A percentile compares a stretch with the other conserved stretches of the same genome.
Evolutionary conservation across 2,888 invertebrate genomes (phyloP).

Genomic region (Myopa tessellatipennis): DNA sequence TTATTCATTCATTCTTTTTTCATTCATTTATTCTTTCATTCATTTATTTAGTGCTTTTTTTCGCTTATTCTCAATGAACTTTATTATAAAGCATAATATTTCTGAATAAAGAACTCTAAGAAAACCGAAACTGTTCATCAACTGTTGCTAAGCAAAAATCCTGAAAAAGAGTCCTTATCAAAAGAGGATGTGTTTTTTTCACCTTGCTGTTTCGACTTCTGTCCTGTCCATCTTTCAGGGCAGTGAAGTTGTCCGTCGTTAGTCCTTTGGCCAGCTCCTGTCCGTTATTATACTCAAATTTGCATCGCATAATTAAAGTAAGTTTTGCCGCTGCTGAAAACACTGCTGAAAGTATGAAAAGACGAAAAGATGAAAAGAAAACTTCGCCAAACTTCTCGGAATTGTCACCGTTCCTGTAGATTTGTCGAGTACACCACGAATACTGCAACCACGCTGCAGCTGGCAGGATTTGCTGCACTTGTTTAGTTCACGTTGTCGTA

Average conservation of each 20-base stretch:
- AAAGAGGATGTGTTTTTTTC: constrained; percentile 1
- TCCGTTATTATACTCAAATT: background rate
- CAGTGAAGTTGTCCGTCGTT: background rate
- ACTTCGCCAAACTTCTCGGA: constrained; percentile 21
- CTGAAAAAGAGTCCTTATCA: too few relatives aligned
- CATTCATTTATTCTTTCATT: too few relatives aligned
- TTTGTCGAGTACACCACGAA: constrained; percentile 15
- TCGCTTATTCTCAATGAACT: too few relatives aligned
- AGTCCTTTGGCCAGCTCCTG: too few relatives aligned
- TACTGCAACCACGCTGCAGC: background rate
- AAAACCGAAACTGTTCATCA: background rate
- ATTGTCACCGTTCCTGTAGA: constrained; percentile 33
- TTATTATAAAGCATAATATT: too few relatives aligned
- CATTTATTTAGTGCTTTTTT: too few relatives aligned
- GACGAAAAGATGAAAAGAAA: background rate
- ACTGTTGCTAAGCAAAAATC: background rate
- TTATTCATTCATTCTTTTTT: too few relatives aligned
- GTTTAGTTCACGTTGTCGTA: background rate
- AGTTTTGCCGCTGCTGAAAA: background rate
- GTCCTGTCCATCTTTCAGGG: background rate
- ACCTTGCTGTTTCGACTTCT: background rate
- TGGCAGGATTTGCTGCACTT: background rate
- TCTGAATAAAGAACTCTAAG: too few relatives aligned
- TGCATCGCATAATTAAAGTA: background rate
- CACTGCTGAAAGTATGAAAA: too few relatives aligned